These are phyloP conservation scores for Drosophila mulleri DNA, from an alignment of 2,888 invertebrate species.

Conservation along the genomic window DNA sequence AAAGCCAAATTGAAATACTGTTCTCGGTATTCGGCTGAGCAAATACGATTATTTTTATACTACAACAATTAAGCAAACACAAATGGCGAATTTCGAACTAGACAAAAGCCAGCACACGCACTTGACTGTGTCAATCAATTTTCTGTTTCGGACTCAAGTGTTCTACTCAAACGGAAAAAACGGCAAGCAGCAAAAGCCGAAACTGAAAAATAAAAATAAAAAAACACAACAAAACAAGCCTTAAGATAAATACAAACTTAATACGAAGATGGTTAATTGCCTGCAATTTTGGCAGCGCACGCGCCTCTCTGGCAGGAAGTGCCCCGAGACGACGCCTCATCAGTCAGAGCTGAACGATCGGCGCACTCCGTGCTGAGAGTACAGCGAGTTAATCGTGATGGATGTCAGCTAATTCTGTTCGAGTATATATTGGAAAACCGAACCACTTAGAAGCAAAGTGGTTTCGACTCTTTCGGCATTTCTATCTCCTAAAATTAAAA, in stretches of 20 bases:
- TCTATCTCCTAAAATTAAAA: neutral
- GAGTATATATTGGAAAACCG: neutral
- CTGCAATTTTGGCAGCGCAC: conserved; percentile 67
- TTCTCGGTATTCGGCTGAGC: conserved; percentile 45
- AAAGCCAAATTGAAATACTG: conserved; percentile 32
- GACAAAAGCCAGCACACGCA: conserved; percentile 42
- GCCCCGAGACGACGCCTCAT: conserved; percentile 32
- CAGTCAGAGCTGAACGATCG: conserved; percentile 18
- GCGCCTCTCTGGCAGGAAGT: conserved; percentile 66
- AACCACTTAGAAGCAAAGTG: neutral
- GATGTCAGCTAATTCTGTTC: neutral
- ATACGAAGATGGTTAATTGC: conserved; percentile 59
- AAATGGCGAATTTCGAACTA: conserved; percentile 54
- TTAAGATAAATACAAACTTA: conserved; percentile 14
- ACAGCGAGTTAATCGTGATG: neutral
- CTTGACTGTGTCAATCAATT: conserved; percentile 58
- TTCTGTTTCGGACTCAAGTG: conserved; percentile 40
- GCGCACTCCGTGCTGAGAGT: neutral
- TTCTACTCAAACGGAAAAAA: conserved; percentile 20
- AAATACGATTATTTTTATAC: conserved; percentile 50
- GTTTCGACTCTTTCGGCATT: neutral
- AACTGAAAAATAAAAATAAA: no score
- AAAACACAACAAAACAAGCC: neutral
- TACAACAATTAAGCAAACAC: conserved; percentile 66
- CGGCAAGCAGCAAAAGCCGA: conserved; percentile 17